Base-by-base conservation (phyloP, 1,140 invertebrate species). In the Hypsibius dujardini region DNA sequence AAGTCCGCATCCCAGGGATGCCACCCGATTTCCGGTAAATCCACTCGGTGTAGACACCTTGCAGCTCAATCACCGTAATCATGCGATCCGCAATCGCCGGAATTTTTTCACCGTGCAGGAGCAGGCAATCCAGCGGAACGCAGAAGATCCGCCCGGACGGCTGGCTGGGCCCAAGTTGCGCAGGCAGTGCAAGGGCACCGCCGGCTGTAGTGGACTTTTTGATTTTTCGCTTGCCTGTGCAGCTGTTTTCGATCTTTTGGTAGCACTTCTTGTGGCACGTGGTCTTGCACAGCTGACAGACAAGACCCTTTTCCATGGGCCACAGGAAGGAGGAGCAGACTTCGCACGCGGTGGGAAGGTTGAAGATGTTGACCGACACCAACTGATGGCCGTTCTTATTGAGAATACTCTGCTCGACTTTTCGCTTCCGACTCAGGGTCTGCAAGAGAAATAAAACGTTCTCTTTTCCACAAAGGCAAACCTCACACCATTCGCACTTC, bases 211-310 rank as follows among this genome's bases (percentile, higher is more conserved):
- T 7, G n/a, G 50, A 7, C 50, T 56, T 56, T n/a, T 56, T 56
- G 50, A 56, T 56, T n/a, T 56, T 56, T 7, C 50, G 50, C 50
- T 56, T 56, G 50, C 50, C 50, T 7, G 7, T 56, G 50, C 50
- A 56, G n/a, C n/a, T 56, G 50, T 56, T 56, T n/a, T 56, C 50
- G 1, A 84, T 81, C 76, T 88, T 90, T 70, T 82, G 83, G 75
- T 90, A 89, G 80, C 92, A 96, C 78, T 94, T 95, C 79, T 92
- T 93, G 79, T 97, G 93, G 76, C 90, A 92, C 1, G 90, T 91
- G 70, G 95, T 81, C 79, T 91, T 93, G 82, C 93, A 97, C 1
- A 70, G 1, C 45, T 86, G 84, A 79, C 88, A 89, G 73, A 88
- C 87, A 69, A 92, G 85, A 47, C 90, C 90, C 73, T 90, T 84